A percentile compares a stretch with the other conserved stretches of the same genome.
Conservation (phyloP, 2,888 invertebrate species). For the Glyphotaelius pellucidus region DNA sequence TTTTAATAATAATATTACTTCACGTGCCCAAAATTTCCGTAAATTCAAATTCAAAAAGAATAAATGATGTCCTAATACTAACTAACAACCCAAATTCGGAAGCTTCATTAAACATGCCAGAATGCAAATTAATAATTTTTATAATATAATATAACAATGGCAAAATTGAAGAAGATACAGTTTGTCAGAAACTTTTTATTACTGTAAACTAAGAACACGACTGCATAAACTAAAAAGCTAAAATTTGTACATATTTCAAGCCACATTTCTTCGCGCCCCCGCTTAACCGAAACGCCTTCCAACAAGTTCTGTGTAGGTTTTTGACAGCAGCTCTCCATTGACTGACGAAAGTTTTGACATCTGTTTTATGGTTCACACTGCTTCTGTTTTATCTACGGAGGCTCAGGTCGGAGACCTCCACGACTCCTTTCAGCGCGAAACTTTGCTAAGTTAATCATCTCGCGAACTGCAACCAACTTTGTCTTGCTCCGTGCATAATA, state of each 20-base stretch:
- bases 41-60: too few relatives aligned
- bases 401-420: not conserved
- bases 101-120: too few relatives aligned
- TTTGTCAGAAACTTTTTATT: not conserved
- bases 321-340: slow-evolving; percentile 28
- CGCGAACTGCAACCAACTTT: slow-evolving; percentile 14
- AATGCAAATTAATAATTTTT: not conserved
- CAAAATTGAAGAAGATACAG: not conserved
- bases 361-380: slow-evolving; percentile 27
- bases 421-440: not conserved
- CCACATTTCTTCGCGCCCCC: not conserved
- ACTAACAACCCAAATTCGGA: too few relatives aligned
- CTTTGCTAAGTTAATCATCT: slow-evolving; percentile 12
- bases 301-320: not conserved
- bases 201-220: too few relatives aligned
- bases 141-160: not conserved
- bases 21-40: too few relatives aligned
- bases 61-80: too few relatives aligned
- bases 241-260: not conserved
- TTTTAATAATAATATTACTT: too few relatives aligned
- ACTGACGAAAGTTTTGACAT: slow-evolving; percentile 44
- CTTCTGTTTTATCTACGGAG: not conserved
- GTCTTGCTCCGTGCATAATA: not conserved
- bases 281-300: not conserved
- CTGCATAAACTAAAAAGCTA: not conserved